Evolutionary conservation across 1,140 invertebrate species (phyloP).

Genomic region (Araneus ventricosus): DNA sequence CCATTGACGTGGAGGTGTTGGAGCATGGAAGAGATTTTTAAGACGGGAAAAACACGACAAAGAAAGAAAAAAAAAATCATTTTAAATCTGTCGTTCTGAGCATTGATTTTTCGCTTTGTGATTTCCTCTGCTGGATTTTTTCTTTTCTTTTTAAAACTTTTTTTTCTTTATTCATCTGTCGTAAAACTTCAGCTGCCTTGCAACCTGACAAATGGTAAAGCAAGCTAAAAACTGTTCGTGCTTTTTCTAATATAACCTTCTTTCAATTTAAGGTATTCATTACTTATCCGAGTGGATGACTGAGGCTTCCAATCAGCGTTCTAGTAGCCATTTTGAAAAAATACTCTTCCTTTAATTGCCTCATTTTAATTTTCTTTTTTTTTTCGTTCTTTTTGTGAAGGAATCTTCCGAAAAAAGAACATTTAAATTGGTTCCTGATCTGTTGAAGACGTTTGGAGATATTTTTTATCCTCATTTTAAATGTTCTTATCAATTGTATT

Average conservation of each 20-base stretch:
- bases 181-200: constrained; percentile 21
- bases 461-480: not conserved
- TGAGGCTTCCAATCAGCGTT: not conserved
- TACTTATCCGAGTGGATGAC: not conserved
- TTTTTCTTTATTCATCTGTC: not conserved
- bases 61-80: not conserved
- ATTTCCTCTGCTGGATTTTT: not conserved
- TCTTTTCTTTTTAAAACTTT: not conserved
- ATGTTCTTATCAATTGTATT: not conserved
- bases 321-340: not conserved
- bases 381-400: not conserved
- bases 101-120: constrained; percentile 48
- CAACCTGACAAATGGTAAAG: constrained; percentile 46
- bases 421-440: not conserved
- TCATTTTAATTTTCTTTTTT: not conserved
- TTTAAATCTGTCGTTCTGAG: not conserved
- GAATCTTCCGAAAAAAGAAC: not conserved
- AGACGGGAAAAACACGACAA: not conserved
- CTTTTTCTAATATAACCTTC: not conserved
- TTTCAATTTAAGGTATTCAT: constrained; percentile 44
- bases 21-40: constrained; percentile 4
- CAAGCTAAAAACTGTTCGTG: constrained; percentile 13
- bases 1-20: not conserved
- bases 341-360: not conserved
- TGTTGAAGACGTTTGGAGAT: not conserved